Percentiles rank a stretch among this genome's conserved stretches.
These are phyloP conservation scores for Marasmarcha lunaedactyla DNA, from an alignment of 2,888 invertebrate species.

Conservation along the genomic window DNA sequence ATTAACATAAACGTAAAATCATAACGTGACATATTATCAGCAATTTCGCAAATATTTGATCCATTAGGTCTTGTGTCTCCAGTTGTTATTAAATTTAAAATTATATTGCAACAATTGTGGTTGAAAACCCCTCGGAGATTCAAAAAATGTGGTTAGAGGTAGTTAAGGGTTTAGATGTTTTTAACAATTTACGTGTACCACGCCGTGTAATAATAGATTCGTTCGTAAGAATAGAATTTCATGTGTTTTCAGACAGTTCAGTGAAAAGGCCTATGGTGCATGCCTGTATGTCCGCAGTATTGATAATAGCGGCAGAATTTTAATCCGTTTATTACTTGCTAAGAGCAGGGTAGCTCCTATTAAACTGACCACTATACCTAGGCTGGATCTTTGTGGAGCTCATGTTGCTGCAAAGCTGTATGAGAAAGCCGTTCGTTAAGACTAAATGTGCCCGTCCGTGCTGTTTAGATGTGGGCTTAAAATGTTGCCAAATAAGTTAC, in stretches of 20 bases:
- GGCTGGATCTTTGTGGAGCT: conserved; percentile 24
- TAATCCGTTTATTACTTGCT: conserved; percentile 15
- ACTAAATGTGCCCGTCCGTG: too few species aligned
- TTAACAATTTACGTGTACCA: conserved; percentile 2
- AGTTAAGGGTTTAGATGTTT: background rate
- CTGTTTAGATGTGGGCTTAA: too few species aligned
- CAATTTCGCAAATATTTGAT: conserved; percentile 12
- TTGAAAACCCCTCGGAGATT: conserved; percentile 6
- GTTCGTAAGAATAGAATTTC: background rate
- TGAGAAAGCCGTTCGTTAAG: too few species aligned
- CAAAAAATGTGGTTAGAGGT: conserved; percentile 2
- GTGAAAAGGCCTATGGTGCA: conserved; percentile 20
- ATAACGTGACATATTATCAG: conserved; percentile 9
- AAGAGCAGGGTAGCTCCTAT: conserved; percentile 20
- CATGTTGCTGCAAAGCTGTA: conserved; percentile 18
- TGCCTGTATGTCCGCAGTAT: conserved; percentile 18
- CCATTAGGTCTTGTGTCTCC: conserved; percentile 11
- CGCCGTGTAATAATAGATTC: conserved; percentile 3
- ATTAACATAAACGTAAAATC: background rate
- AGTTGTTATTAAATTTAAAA: conserved; percentile 9
- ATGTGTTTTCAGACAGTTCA: conserved; percentile 4
- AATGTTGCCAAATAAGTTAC: too few species aligned
- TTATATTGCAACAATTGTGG: conserved; percentile 10
- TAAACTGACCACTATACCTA: conserved; percentile 20
- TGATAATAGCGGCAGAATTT: conserved; percentile 7